A percentile compares a stretch with the other conserved stretches of the same genome.
phyloP scores from a whole-genome alignment of 1,140 invertebrate genomes.

The Pinna nobilis region DNA sequence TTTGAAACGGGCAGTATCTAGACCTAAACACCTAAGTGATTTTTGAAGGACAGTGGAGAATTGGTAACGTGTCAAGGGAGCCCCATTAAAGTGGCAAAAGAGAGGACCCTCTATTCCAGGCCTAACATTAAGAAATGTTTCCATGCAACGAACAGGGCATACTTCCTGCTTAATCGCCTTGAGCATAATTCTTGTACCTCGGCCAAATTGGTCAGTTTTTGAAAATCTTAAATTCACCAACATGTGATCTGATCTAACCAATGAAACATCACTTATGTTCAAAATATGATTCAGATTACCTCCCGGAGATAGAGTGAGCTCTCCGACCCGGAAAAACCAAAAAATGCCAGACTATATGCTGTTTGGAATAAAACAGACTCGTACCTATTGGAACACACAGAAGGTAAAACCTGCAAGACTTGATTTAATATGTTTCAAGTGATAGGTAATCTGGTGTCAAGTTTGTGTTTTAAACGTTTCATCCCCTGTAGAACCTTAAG shows the following conservation, averaged over 20 bases:
- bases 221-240: not conserved
- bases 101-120: not conserved
- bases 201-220: constrained; percentile 5
- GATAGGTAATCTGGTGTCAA: constrained; percentile 19
- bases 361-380: constrained; percentile 2
- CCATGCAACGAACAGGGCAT: not conserved
- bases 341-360: constrained; percentile 21
- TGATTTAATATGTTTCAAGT: not conserved
- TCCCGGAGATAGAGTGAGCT: not conserved
- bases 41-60: constrained; percentile 22
- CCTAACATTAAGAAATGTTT: not conserved
- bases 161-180: not conserved
- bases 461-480: not conserved
- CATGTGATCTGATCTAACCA: not conserved
- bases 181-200: not conserved
- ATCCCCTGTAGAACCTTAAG: constrained; percentile 10
- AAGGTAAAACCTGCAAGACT: not conserved
- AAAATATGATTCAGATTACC: not conserved
- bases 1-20: not conserved
- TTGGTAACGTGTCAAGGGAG: constrained; percentile 22
- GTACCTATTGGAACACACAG: not conserved
- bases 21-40: constrained; percentile 1
- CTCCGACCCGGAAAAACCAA: constrained; percentile 22
- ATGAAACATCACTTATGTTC: not conserved
- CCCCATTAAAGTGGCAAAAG: constrained; percentile 16